phyloP scores from a whole-genome alignment of 2,888 invertebrate genomes.

The Agelastica alni region DNA sequence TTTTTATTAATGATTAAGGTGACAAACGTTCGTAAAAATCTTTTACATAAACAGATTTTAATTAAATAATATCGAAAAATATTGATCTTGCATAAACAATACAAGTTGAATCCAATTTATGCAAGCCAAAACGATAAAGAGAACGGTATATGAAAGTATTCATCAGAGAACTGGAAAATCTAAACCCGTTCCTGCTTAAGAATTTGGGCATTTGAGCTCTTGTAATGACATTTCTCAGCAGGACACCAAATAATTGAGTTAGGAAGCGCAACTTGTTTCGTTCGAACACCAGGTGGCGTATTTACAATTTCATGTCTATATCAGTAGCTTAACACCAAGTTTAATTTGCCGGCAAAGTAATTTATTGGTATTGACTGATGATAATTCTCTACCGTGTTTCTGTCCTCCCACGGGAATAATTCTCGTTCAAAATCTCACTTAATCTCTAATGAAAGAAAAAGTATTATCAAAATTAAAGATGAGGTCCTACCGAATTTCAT shows the following conservation, averaged over 20 bases:
- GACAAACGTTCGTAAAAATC: too few relatives aligned
- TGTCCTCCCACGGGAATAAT: constrained; percentile 3
- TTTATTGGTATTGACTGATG: constrained; percentile 21
- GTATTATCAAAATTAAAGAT: not conserved
- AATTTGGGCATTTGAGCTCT: constrained; percentile 21
- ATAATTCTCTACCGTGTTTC: constrained; percentile 10
- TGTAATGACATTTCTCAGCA: constrained; percentile 53
- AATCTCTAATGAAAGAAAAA: constrained; percentile 11
- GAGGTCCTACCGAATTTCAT: constrained; percentile 1
- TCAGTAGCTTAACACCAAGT: constrained; percentile 21
- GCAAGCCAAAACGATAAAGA: too few relatives aligned
- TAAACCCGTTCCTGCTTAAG: constrained; percentile 7
- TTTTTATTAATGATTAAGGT: too few relatives aligned
- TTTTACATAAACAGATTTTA: too few relatives aligned
- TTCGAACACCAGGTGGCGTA: constrained; percentile 53
- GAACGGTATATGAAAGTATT: too few relatives aligned
- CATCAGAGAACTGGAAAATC: not conserved
- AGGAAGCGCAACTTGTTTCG: constrained; percentile 51
- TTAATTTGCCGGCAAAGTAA: constrained; percentile 26
- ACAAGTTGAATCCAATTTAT: too few relatives aligned
- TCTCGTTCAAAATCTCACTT: constrained; percentile 8
- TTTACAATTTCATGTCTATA: constrained; percentile 25
- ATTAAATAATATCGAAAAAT: too few relatives aligned
- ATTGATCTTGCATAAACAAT: too few relatives aligned
- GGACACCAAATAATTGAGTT: constrained; percentile 53